Percentiles rank a stretch among this genome's conserved stretches.
Conservation (phyloP, 1,140 invertebrate species). For the Nasonia giraulti region DNA sequence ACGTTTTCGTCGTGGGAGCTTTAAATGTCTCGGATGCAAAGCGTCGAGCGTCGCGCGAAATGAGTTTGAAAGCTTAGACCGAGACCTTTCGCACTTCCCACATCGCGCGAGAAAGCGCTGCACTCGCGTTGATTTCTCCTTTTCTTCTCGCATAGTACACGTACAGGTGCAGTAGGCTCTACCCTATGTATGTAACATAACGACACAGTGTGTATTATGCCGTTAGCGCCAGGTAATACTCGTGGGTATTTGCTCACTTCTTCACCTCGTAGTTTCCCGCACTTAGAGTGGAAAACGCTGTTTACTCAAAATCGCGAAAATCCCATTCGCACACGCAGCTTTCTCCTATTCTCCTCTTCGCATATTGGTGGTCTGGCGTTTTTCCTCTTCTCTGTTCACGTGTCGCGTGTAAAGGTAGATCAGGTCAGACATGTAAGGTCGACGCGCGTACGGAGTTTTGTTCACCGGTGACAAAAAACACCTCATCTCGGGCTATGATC, state of each 20-base stretch:
- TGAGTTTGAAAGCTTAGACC: conserved; percentile 9
- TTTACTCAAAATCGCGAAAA: no score
- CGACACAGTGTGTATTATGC: no score
- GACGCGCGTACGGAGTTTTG: background rate
- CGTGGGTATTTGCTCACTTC: no score
- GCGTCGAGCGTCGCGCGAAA: background rate
- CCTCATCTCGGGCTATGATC: conserved; percentile 7
- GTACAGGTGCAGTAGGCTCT: background rate
- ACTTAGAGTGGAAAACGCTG: no score
- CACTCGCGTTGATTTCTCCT: conserved; percentile 5
- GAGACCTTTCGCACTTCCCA: conserved; percentile 24
- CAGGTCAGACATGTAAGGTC: background rate
- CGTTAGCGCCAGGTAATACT: no score
- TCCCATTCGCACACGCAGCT: background rate
- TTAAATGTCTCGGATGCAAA: background rate
- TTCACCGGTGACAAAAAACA: background rate
- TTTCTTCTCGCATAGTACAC: background rate
- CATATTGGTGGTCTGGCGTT: background rate
- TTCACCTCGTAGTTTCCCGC: no score
- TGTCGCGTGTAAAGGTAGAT: background rate
- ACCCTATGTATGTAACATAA: background rate
- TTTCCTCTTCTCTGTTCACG: background rate
- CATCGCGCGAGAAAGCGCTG: conserved; percentile 1
- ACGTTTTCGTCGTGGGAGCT: background rate
- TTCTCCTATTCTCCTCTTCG: background rate